A percentile compares a stretch with the other conserved stretches of the same genome.
Evolutionary conservation across 2,113 vertebrate species (phyloP).

Genomic region (Procavia capensis): DNA sequence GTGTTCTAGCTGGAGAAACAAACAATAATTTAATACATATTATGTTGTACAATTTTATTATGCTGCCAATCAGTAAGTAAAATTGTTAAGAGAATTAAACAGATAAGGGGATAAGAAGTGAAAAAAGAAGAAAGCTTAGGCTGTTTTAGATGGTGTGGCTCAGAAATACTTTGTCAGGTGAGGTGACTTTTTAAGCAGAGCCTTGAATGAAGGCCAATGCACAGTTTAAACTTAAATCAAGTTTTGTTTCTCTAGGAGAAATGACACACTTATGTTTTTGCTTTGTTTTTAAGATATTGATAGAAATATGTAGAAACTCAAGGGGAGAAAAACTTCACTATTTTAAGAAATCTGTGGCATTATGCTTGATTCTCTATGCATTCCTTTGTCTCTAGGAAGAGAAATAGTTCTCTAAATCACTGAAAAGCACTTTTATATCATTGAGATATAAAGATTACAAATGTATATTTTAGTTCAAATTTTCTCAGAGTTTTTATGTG

Average conservation of each 20-base stretch:
- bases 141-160: background rate
- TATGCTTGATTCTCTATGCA: background rate
- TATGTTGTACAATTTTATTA: background rate
- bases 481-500: background rate
- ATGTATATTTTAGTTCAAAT: background rate
- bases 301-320: background rate
- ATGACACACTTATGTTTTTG: background rate
- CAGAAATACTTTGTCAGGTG: background rate
- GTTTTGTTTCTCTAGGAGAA: background rate
- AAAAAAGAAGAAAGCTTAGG: background rate
- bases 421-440: background rate
- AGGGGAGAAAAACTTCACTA: background rate
- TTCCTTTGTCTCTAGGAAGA: background rate
- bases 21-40: background rate
- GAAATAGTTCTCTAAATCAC: background rate
- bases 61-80: background rate
- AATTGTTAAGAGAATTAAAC: background rate
- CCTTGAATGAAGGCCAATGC: background rate
- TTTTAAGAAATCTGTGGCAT: background rate
- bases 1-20: background rate
- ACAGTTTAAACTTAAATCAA: background rate
- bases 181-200: background rate
- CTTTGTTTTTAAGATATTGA: background rate
- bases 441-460: conserved; percentile 46
- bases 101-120: background rate